Base-by-base conservation (phyloP, 2,888 invertebrate species). In the Trichopoda pennipes region DNA sequence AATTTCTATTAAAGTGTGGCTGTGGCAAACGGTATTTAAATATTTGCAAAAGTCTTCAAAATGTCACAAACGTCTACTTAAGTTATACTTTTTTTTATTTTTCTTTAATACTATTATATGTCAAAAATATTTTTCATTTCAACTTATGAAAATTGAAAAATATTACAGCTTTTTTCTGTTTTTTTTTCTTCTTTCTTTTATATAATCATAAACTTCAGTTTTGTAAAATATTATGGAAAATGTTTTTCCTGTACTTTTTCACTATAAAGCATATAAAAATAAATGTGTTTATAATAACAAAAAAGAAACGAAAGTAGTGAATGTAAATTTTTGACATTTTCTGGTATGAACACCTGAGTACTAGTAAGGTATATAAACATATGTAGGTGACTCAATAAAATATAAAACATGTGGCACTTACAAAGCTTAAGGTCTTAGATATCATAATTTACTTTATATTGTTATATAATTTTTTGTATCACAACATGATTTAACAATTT, bases 41-140 rank as follows among this genome's bases (percentile, higher is more conserved):
- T 81, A 81, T 81, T 81, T 81, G 47, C 44, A 60, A 49, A 78
- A 53, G 74, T 81, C 74, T 77, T 81, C 23, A 17, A 81, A 81
- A 81, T 81, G 81, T 78, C 81, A 81, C 74, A 81, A 81, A 77
- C 56, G 64, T 74, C 44, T 76, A 66, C n/a, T 51, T 53, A 44
- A 58, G 58, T 72, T 21, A 51, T 68, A 35, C 69, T 66, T 61
- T 51, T 17, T 56, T 32, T 47, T 47, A 28, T 56, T 21, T 38
- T 23, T 66, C 19, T 44, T 47, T 58, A 49, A 55, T 55, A 63
- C 69, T 63, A 47, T 61, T 77, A 55, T 73, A 47, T 68, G 66
- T 66, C 58, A 60, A 73, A 79, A 28, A 56, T 53, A 35, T 49
- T 49, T 58, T 61, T 42, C 23, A 44, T 42, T 60, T 49, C 3